Evolutionary conservation across 2,113 vertebrate species (phyloP), one percentile per base, ranked within the genome.

Genomic region (Paedocypris sp.): DNA sequence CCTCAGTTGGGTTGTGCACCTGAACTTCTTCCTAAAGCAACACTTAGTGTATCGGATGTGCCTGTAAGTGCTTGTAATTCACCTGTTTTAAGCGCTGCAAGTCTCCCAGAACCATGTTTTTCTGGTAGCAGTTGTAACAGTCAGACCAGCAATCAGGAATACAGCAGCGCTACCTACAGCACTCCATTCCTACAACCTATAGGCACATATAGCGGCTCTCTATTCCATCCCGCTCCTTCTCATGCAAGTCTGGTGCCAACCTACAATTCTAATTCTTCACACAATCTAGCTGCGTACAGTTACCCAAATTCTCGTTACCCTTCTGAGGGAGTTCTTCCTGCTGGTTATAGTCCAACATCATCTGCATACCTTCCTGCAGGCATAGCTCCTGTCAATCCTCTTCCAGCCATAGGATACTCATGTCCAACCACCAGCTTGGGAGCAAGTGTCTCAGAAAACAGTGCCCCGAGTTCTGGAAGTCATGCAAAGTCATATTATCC

Each of bases 401-500:
- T 99, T 43, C 91, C 93, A 28, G 90, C 93, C 94, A 67, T 90
- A 89, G 91, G 92, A 73, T 99, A 97, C 79, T 89, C 89, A 43
- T 97, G 97, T 81, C 91, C 97, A 80, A 86, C 88, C 63, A 91
- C 94, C n/a, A 90, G 88, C 66, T 82, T 97, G 74, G 88, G 90
- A 0, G 93, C 91, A 0, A 93, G 89, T 1, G 89, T 90, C 64
- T 85, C 94, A 69, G 85, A 86, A 76, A 89, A 89, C 70, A 90
- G 87, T 75, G 91, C 91, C 1, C 87, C 94, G 67, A 93, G 88
- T 78, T 90, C 91, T 9, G 48, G 18, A 43, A 56, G 36, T 25
- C 89, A 96, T 64, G 86, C 91, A 72, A 98, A 97, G 82, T 90
- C 94, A 77, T 98, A 97, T 82, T 98, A 97, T 69, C 92, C 94